Evolutionary conservation across 2,888 invertebrate species (phyloP).

Genomic region (Empis livida): DNA sequence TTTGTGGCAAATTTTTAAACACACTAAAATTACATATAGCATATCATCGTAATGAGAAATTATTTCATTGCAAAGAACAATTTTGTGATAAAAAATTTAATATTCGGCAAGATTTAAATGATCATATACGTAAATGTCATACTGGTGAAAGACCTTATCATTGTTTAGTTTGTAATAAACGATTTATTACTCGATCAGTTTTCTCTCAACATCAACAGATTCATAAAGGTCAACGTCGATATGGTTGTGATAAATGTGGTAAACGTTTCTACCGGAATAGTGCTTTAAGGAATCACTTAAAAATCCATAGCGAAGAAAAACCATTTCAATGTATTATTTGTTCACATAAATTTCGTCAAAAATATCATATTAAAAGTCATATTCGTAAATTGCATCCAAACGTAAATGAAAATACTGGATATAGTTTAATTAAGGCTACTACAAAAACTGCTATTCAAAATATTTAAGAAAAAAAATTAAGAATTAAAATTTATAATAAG

Average conservation of each 20-base stretch:
- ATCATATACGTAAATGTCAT: slow-evolving; percentile 50
- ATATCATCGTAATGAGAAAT: too few species aligned
- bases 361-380: slow-evolving; percentile 45
- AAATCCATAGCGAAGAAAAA: slow-evolving; percentile 48
- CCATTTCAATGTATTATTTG: slow-evolving; percentile 43
- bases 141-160: slow-evolving; percentile 49
- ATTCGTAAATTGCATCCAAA: slow-evolving; percentile 41
- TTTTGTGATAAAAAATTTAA: too few species aligned
- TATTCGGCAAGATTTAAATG: slow-evolving; percentile 48
- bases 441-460: slow-evolving; percentile 6
- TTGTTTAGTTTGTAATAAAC: slow-evolving; percentile 46
- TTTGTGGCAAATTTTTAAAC: too few species aligned
- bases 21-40: too few species aligned
- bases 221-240: slow-evolving; percentile 48
- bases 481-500: too few species aligned
- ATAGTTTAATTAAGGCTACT: background rate
- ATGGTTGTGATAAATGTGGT: slow-evolving; percentile 49
- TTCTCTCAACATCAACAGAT: slow-evolving; percentile 50
- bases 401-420: slow-evolving; percentile 26
- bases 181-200: slow-evolving; percentile 49
- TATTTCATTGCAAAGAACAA: too few species aligned
- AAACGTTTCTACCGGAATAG: slow-evolving; percentile 51
- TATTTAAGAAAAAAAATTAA: too few species aligned
- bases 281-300: slow-evolving; percentile 45
- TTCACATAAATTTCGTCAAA: slow-evolving; percentile 41